Evolutionary conservation across 2,113 vertebrate genomes (phyloP).

Genomic region (Pteruthius melanotis): DNA sequence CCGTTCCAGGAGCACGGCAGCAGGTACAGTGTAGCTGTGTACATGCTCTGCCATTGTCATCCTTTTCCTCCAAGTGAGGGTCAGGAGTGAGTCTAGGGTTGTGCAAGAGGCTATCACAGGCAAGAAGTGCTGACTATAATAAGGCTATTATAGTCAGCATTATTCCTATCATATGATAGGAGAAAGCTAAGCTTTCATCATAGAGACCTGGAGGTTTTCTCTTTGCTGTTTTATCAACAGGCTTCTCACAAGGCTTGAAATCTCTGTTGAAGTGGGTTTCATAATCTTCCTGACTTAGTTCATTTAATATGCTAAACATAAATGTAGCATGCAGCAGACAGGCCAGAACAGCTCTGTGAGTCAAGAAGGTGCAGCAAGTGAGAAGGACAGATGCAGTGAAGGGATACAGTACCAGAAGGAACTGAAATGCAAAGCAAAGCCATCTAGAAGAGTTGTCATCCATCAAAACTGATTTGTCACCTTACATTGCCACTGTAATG

Average conservation of each 20-base stretch:
- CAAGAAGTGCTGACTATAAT: not conserved
- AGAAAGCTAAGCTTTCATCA: conserved; percentile 3
- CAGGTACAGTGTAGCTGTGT: not conserved
- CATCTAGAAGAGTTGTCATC: not conserved
- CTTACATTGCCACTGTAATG: fast-evolving
- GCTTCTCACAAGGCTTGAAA: not conserved
- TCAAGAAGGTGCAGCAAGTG: not conserved
- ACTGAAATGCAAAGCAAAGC: not conserved
- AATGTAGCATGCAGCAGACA: not conserved
- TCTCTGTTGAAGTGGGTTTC: not conserved
- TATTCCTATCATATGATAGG: not conserved
- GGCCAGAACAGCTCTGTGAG: not conserved
- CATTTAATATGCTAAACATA: not conserved
- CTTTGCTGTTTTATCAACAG: not conserved
- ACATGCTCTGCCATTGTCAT: not conserved
- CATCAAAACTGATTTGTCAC: not conserved
- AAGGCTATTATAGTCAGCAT: too few species aligned
- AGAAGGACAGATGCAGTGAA: not conserved
- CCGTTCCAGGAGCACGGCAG: not conserved
- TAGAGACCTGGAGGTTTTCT: not conserved
- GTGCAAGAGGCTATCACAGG: not conserved
- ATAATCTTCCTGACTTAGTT: not conserved
- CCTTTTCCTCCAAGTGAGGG: not conserved
- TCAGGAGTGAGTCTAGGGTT: not conserved
- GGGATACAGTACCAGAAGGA: not conserved